Evolutionary conservation across 2,113 vertebrate species (phyloP).

Genomic region (Stictonetta naevosa): DNA sequence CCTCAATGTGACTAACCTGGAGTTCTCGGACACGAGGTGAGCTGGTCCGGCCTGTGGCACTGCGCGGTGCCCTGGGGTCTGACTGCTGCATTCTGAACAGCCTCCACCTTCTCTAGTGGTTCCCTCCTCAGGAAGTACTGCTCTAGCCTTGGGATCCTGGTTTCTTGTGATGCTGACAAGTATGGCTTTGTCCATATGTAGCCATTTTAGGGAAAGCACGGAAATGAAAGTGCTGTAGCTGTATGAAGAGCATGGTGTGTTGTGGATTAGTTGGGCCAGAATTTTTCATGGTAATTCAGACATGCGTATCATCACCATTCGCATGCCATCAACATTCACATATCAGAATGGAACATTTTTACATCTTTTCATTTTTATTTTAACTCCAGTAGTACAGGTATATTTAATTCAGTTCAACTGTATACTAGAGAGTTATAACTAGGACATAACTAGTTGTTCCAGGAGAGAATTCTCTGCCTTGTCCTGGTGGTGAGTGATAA

Average conservation of each 20-base stretch:
- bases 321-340: not conserved
- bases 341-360: not conserved
- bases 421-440: not conserved
- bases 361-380: not conserved
- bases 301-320: not conserved
- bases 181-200: accelerated
- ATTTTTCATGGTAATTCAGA: not conserved
- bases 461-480: not conserved
- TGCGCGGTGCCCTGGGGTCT: accelerated
- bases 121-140: not conserved
- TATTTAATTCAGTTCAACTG: not conserved
- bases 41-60: not conserved
- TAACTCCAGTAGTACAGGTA: not conserved
- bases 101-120: not conserved
- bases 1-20: conserved; percentile 93
- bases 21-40: conserved; percentile 95
- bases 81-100: not conserved
- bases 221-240: not conserved
- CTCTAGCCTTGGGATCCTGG: not conserved
- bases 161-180: not conserved
- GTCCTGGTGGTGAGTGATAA: not conserved
- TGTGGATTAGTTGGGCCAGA: accelerated
- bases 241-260: not conserved
- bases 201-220: not conserved
- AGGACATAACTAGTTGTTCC: not conserved